Evolutionary conservation across 2,888 invertebrate species (phyloP), one percentile per base, ranked within the genome.

Genomic region (Eilema griseolum): DNA sequence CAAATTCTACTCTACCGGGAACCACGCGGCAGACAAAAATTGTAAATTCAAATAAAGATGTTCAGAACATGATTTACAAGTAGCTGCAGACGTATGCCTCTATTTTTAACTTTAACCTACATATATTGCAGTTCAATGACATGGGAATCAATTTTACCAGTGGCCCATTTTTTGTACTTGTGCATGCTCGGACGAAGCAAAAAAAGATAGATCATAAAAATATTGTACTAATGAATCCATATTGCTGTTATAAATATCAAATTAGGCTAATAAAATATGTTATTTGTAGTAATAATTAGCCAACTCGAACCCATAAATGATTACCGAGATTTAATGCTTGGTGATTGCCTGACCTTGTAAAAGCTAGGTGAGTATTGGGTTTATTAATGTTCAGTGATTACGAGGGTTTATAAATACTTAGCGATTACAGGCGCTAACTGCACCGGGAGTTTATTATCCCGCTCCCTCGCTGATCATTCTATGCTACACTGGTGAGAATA

Each of bases 101-200:
- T 86, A 85, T 78, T 81, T 80, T 79, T 86, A 85, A 79, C 83
- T 82, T 78, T 82, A 84, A 85, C 86, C 86, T 61, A 87, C 79
- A 81, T 84, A 80, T 85, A 79, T 61, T 59, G 57, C 24, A 37
- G 82, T 83, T 84, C 83, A 82, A 69, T 71, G 82, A 83, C 80
- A 79, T 69, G 65, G 52, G 63, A 73, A 65, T 75, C 72, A 74
- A 66, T 74, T 37, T 61, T 57, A 69, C 63, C 66, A 71, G 60
- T 70, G 69, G 65, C 62, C 70, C 70, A 46, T 46, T 72, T 66
- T 70, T 67, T 67, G 37, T 74, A 61, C 52, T n/a, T 73, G 57
- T 75, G 63, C 66, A 72, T 61, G 23, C 33, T 63, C 37, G 28
- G 52, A 66, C 28, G 61, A 28, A 68, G 57, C 66, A 68, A 68